These are phyloP conservation scores for Lepilemur septentrionalis DNA, from an alignment of 2,797 vertebrate species.

Conservation along the genomic window DNA sequence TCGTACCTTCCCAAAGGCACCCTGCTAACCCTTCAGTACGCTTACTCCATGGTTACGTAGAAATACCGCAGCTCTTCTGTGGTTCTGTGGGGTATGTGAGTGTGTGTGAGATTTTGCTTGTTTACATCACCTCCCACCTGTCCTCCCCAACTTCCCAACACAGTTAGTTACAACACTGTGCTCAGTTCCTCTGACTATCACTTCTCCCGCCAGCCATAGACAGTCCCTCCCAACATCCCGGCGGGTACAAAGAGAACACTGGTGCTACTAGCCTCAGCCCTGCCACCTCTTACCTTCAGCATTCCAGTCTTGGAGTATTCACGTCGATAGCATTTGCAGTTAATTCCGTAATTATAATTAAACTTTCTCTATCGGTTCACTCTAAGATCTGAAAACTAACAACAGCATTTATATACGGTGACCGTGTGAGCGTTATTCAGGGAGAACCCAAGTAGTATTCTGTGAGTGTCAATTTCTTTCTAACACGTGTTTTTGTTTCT, in stretches of 20 bases:
- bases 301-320: background rate
- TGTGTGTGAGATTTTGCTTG: background rate
- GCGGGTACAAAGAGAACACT: background rate
- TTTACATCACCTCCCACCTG: too few species aligned
- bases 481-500: background rate
- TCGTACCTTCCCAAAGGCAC: background rate
- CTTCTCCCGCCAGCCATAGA: background rate
- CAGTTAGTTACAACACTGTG: too few species aligned
- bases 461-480: background rate
- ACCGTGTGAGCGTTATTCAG: background rate
- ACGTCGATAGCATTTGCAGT: background rate
- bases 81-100: rapidly evolving
- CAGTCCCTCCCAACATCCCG: background rate
- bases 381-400: background rate
- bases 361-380: background rate
- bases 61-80: background rate
- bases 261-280: too few species aligned
- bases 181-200: background rate
- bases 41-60: background rate
- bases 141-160: background rate
- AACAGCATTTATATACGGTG: background rate
- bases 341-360: background rate
- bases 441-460: background rate
- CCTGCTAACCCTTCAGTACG: too few species aligned
- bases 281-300: background rate